These are phyloP conservation scores for Pelodiscus sinensis DNA, from an alignment of 2,113 vertebrate genomes.

Conservation along the genomic window DNA sequence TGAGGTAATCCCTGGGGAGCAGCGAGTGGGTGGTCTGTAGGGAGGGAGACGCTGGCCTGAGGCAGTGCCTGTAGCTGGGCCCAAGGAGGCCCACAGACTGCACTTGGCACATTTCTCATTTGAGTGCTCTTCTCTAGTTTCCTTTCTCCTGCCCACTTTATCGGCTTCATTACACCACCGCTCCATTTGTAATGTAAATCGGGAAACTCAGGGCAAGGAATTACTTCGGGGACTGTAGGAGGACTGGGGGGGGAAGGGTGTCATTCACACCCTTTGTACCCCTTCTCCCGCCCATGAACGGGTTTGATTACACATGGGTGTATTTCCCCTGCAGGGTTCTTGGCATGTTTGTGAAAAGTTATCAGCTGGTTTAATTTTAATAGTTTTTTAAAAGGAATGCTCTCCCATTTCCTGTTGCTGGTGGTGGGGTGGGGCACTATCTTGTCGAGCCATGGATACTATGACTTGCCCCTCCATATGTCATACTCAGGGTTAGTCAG, in stretches of 20 bases:
- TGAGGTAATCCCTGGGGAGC: slow-evolving; percentile 55
- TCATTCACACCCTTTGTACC: no score
- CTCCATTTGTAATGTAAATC: slow-evolving; percentile 96
- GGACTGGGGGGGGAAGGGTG: no score
- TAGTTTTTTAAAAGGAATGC: background rate
- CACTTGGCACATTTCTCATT: slow-evolving; percentile 94
- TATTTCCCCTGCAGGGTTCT: background rate
- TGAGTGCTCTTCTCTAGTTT: slow-evolving; percentile 98
- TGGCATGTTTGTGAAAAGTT: background rate
- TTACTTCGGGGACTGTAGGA: no score
- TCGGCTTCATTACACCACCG: slow-evolving; percentile 91
- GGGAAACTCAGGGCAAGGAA: slow-evolving; percentile 85
- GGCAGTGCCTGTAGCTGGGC: slow-evolving; percentile 82
- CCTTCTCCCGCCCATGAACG: no score
- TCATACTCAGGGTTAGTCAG: background rate
- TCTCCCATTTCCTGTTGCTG: background rate
- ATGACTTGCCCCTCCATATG: background rate
- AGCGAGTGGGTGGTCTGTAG: slow-evolving; percentile 81
- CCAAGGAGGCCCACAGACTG: slow-evolving; percentile 72
- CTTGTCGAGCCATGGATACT: background rate
- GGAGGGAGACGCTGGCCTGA: slow-evolving; percentile 64
- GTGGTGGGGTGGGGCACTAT: background rate
- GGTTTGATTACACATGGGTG: background rate
- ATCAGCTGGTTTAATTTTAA: background rate
- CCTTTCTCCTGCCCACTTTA: slow-evolving; percentile 90